phyloP scores from a whole-genome alignment of 1,140 invertebrate species.

The Scaptomyza graminum region DNA sequence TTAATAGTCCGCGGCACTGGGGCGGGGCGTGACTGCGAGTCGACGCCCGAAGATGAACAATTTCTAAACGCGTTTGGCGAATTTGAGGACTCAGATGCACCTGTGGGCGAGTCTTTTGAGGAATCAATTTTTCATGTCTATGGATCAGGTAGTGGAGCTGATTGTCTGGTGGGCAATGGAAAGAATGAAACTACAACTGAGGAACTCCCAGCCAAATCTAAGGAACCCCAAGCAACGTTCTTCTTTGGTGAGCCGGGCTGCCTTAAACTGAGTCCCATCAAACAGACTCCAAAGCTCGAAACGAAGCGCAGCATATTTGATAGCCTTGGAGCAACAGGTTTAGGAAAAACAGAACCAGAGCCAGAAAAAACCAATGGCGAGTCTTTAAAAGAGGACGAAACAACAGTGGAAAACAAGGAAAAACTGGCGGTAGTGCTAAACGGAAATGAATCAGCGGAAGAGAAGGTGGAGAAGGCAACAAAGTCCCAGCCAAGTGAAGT shows the following conservation, averaged over 20 bases:
- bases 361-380: constrained; percentile 67
- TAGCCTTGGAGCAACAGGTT: constrained; percentile 29
- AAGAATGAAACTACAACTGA: constrained; percentile 50
- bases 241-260: constrained; percentile 84
- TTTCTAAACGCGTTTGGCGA: constrained; percentile 7
- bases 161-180: constrained; percentile 86
- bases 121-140: constrained; percentile 89
- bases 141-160: constrained; percentile 89
- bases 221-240: constrained; percentile 83
- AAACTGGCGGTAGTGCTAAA: neutral
- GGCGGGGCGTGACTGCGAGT: constrained; percentile 88
- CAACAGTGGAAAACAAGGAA: constrained; percentile 6
- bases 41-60: constrained; percentile 13
- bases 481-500: constrained; percentile 4
- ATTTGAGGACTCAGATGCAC: constrained; percentile 65
- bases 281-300: constrained; percentile 61
- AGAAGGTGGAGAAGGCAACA: neutral
- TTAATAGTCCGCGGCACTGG: constrained; percentile 90
- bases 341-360: neutral
- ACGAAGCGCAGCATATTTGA: constrained; percentile 69
- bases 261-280: constrained; percentile 79
- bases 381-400: constrained; percentile 4
- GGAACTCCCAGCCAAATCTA: constrained; percentile 46
- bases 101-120: constrained; percentile 88
- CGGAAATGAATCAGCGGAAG: constrained; percentile 23